Evolutionary conservation across 2,113 vertebrate genomes (phyloP).

Genomic region (Mola mola): DNA sequence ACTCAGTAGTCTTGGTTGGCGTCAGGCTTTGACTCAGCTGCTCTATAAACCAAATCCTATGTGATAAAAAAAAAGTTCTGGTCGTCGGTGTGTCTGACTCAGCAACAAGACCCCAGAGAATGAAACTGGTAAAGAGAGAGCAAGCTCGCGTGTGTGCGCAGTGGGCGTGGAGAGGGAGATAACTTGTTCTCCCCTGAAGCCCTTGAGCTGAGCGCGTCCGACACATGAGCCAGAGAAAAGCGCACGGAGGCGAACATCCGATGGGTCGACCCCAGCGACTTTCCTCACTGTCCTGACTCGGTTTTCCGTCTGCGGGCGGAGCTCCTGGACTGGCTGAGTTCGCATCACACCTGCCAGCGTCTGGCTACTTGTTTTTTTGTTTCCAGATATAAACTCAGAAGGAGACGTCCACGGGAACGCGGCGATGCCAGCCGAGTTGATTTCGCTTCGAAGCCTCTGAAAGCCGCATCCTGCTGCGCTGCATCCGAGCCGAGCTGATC

Average conservation of each 20-base stretch:
- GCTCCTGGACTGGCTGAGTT: not conserved
- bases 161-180: conserved; percentile 70
- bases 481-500: conserved; percentile 25
- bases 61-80: not conserved
- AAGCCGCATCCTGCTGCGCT: conserved; percentile 37
- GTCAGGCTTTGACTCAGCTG: no score
- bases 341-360: not conserved
- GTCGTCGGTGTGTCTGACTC: conserved; percentile 11
- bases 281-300: conserved; percentile 19
- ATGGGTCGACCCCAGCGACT: conserved; percentile 26
- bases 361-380: not conserved
- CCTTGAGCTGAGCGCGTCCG: conserved; percentile 35
- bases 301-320: not conserved
- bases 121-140: conserved; percentile 13
- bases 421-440: conserved; percentile 48
- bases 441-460: conserved; percentile 42
- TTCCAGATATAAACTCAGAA: not conserved
- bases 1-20: no score
- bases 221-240: conserved; percentile 33
- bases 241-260: conserved; percentile 38
- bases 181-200: conserved; percentile 42
- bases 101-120: conserved; percentile 17
- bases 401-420: conserved; percentile 18
- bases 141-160: conserved; percentile 5
- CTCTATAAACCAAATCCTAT: no score